Evolutionary conservation across 2,797 vertebrate genomes (phyloP).

Genomic region (Bradypodion pumilum): DNA sequence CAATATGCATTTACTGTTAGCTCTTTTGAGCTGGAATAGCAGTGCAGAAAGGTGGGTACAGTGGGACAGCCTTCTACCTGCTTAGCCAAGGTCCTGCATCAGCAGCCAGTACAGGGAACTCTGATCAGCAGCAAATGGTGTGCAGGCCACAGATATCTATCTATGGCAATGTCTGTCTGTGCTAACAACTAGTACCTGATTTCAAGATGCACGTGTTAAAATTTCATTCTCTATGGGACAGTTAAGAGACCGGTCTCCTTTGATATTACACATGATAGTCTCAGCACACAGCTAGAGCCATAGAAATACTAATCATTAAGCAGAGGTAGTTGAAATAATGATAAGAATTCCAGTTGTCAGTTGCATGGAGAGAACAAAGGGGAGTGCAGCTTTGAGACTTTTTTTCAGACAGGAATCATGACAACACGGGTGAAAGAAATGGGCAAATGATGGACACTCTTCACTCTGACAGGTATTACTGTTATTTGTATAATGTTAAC

Average conservation of each 20-base stretch:
- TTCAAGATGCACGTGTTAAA: background rate
- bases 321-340: background rate
- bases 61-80: background rate
- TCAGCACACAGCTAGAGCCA: background rate
- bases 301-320: background rate
- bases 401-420: background rate
- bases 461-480: background rate
- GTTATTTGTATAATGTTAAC: background rate
- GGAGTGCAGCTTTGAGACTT: background rate
- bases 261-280: background rate
- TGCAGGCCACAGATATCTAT: background rate
- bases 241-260: background rate
- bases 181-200: background rate
- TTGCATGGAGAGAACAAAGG: background rate
- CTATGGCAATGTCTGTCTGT: background rate
- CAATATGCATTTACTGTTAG: background rate
- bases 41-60: background rate
- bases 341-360: background rate
- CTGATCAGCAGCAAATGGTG: no score
- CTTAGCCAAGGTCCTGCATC: background rate
- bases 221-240: background rate
- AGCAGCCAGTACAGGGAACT: background rate
- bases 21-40: background rate
- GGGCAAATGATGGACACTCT: background rate
- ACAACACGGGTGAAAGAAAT: background rate